These are phyloP conservation scores for Labroides dimidiatus DNA, from an alignment of 2,797 vertebrate species.

Conservation along the genomic window DNA sequence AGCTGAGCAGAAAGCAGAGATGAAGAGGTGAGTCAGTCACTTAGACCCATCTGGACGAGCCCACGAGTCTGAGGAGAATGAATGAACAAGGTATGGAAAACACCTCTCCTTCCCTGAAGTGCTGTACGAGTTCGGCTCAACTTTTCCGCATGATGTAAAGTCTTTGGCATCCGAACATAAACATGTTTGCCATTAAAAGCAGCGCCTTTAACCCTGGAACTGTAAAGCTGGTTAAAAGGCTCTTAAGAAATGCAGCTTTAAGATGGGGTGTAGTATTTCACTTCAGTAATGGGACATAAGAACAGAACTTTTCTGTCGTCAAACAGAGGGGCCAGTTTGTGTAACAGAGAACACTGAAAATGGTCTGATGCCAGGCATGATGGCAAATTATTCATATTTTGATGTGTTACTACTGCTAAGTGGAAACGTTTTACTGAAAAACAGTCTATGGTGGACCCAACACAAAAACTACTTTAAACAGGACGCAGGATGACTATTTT, in stretches of 20 bases:
- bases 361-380: background rate
- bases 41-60: constrained; percentile 45
- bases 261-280: constrained; percentile 2
- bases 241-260: constrained; percentile 19
- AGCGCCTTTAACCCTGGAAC: background rate
- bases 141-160: constrained; percentile 54
- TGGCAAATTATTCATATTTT: background rate
- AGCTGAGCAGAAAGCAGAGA: constrained; percentile 33
- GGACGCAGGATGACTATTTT: no score
- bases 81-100: constrained; percentile 56
- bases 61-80: constrained; percentile 40
- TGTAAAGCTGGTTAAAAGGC: constrained; percentile 22
- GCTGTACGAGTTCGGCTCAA: constrained; percentile 19
- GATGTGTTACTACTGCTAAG: background rate
- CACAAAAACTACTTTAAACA: background rate
- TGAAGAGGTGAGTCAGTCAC: constrained; percentile 61
- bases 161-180: constrained; percentile 34
- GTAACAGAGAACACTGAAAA: background rate
- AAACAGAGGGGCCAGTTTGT: constrained; percentile 4
- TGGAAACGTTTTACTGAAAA: background rate
- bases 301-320: background rate
- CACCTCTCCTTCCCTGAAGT: constrained; percentile 15
- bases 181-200: constrained; percentile 35
- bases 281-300: background rate
- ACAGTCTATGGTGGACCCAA: background rate